These are phyloP conservation scores for Tenebrio molitor DNA, from an alignment of 1,140 invertebrate genomes.

Conservation along the genomic window DNA sequence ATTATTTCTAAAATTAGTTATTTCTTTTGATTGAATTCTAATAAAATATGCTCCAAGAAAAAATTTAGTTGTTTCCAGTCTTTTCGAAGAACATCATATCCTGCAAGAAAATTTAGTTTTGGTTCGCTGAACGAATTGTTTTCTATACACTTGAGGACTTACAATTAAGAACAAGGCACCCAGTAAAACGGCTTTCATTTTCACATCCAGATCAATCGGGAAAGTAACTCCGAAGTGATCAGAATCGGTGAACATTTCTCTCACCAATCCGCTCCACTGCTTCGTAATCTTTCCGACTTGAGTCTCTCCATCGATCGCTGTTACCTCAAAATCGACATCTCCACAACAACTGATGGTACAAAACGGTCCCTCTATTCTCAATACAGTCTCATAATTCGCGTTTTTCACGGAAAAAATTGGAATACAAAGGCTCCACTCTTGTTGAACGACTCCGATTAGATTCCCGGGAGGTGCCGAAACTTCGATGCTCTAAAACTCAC, in stretches of 20 bases:
- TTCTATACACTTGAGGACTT: too few relatives aligned
- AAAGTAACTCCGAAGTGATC: slow-evolving; percentile 75
- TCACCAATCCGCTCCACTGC: slow-evolving; percentile 71
- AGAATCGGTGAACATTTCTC: slow-evolving; percentile 74
- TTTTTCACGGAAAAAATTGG: slow-evolving; percentile 86
- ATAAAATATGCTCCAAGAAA: too few relatives aligned
- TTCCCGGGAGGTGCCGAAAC: slow-evolving; percentile 80
- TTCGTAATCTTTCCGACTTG: slow-evolving; percentile 73
- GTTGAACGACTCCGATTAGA: slow-evolving; percentile 82
- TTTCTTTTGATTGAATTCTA: too few relatives aligned
- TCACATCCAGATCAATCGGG: slow-evolving; percentile 73
- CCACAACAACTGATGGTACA: slow-evolving; percentile 86
- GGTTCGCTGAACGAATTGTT: too few relatives aligned
- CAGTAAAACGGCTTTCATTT: slow-evolving; percentile 73
- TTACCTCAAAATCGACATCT: slow-evolving; percentile 80
- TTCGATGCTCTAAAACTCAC: slow-evolving; percentile 73
- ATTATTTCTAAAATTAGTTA: too few relatives aligned
- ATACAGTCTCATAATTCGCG: slow-evolving; percentile 79
- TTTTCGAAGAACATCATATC: too few relatives aligned
- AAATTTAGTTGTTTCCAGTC: too few relatives aligned
- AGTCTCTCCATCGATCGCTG: slow-evolving; percentile 66
- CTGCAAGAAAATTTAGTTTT: too few relatives aligned
- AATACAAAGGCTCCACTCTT: slow-evolving; percentile 87
- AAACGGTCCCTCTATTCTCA: slow-evolving; percentile 87
- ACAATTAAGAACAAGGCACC: slow-evolving; percentile 65